Conservation (phyloP, 30 jellyfish, hydroid and myxozoan species). For the Hydra vulgaris region DNA sequence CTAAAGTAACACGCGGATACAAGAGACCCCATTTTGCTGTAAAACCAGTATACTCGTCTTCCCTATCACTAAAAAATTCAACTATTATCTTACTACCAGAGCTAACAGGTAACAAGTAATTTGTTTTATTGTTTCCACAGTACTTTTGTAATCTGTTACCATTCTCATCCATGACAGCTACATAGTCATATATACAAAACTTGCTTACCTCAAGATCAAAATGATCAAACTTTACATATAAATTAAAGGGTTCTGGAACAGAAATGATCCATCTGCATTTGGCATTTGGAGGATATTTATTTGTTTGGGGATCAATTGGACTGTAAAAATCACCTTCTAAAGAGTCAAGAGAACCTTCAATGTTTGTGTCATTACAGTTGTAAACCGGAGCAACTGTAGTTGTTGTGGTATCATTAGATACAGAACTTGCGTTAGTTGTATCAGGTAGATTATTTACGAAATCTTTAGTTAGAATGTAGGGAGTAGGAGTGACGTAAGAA, state of each 20-base stretch:
- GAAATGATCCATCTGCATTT: constrained; percentile 10
- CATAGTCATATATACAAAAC: constrained; percentile 21
- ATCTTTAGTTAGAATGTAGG: not conserved
- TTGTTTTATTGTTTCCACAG: constrained; percentile 2
- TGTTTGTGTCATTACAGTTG: not conserved
- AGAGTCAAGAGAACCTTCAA: not conserved
- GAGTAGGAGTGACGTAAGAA: constrained; percentile 23
- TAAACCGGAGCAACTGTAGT: not conserved
- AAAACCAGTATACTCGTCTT: constrained; percentile 47
- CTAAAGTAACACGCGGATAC: constrained; percentile 79
- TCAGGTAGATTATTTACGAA: constrained; percentile 3
- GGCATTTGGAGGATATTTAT: constrained; percentile 17
- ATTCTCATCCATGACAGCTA: constrained; percentile 12
- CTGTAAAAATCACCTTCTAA: not conserved
- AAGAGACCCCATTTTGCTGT: constrained; percentile 78
- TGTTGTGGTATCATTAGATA: constrained; percentile 12
- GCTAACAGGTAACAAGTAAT: constrained; percentile 44
- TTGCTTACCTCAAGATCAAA: constrained; percentile 16
- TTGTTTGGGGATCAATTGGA: not conserved
- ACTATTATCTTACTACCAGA: constrained; percentile 64
- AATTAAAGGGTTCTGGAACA: constrained; percentile 17
- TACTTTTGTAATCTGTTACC: constrained; percentile 15
- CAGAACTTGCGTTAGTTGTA: constrained; percentile 2
- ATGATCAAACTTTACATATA: constrained; percentile 17
- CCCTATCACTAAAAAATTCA: constrained; percentile 47